phyloP scores from a whole-genome alignment of 2,113 vertebrate genomes.

The Alouatta palliata region DNA sequence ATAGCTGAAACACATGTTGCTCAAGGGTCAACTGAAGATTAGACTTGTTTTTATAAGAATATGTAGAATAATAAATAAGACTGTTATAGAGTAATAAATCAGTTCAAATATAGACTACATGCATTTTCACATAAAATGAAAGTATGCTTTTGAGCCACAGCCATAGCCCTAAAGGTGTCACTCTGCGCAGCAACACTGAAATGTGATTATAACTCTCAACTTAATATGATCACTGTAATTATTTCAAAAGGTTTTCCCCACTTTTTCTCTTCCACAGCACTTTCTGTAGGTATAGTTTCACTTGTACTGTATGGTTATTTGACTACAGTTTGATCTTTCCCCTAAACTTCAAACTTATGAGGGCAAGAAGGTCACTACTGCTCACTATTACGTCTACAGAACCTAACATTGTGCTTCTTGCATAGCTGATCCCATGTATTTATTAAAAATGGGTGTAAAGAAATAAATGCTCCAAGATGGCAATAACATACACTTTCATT shows the following conservation, averaged over 20 bases:
- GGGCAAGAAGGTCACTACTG: neutral
- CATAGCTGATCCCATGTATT: neutral
- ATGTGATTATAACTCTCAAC: neutral
- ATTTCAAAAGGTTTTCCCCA: neutral
- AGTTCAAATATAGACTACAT: neutral
- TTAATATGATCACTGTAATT: neutral
- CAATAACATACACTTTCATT: neutral
- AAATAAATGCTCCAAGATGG: neutral
- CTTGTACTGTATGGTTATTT: neutral
- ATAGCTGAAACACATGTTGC: neutral
- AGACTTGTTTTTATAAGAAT: slow-evolving; percentile 26
- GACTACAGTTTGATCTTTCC: neutral
- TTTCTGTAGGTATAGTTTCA: neutral
- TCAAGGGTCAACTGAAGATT: neutral
- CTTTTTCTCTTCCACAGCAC: neutral
- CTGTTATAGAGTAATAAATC: neutral
- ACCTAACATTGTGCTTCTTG: neutral
- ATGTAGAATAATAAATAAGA: neutral
- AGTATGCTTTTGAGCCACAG: neutral
- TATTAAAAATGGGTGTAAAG: neutral
- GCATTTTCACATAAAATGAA: neutral
- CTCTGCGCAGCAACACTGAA: neutral
- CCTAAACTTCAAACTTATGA: neutral
- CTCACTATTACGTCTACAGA: neutral
- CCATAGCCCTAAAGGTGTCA: neutral